Percentiles rank a stretch among this genome's conserved stretches.
Conservation (phyloP, 2,113 vertebrate species). For the Nycticebus coucang region DNA sequence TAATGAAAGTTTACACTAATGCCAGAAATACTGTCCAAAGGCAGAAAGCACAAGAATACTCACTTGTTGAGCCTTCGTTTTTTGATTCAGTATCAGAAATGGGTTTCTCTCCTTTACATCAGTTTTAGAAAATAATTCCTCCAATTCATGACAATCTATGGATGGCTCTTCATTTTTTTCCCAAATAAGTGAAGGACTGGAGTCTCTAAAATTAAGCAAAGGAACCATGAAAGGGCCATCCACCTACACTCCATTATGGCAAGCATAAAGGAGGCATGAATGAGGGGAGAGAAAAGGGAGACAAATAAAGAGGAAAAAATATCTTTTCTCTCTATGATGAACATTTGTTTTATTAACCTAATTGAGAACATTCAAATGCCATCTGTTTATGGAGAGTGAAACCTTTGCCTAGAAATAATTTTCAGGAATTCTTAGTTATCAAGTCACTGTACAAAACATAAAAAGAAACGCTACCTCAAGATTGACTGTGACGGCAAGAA, state of each 20-base stretch:
- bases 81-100: conserved; percentile 97
- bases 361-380: conserved; percentile 28
- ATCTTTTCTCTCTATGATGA: background rate
- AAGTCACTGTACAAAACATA: too few species aligned
- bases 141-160: conserved; percentile 96
- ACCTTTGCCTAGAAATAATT: too few species aligned
- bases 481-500: too few species aligned
- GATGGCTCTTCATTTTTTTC: conserved; percentile 96
- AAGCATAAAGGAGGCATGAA: background rate
- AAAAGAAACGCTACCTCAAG: too few species aligned
- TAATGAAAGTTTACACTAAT: background rate
- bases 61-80: conserved; percentile 97
- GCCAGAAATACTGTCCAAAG: background rate
- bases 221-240: conserved; percentile 80
- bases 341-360: background rate
- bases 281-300: background rate
- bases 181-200: conserved; percentile 91
- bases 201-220: conserved; percentile 91
- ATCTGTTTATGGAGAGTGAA: background rate
- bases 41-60: conserved; percentile 77
- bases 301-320: background rate
- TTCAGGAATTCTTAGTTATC: too few species aligned
- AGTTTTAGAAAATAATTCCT: conserved; percentile 96
- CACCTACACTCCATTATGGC: conserved; percentile 67
- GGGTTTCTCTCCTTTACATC: conserved; percentile 97